Evolutionary conservation across 2,113 vertebrate genomes (phyloP).

Genomic region (Delphinus delphis): DNA sequence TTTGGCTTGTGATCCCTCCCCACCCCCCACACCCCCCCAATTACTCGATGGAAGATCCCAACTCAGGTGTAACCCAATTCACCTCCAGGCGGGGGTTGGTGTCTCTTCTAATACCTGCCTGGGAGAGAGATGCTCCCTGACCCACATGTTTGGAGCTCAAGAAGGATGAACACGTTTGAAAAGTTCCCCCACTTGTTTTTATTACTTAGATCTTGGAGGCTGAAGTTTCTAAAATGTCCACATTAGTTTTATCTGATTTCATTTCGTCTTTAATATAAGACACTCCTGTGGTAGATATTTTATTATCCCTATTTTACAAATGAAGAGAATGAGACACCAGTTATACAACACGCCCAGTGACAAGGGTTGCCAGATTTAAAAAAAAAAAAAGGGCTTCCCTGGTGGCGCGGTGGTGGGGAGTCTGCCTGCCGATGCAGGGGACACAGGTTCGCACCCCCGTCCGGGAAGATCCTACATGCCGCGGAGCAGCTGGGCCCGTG

Average conservation of each 20-base stretch:
- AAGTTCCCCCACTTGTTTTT: background rate
- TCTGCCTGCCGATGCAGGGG: no score
- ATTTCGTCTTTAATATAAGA: background rate
- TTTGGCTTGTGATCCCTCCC: background rate
- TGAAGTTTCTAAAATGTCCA: background rate
- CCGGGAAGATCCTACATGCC: no score
- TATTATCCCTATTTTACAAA: background rate
- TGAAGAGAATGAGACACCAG: background rate
- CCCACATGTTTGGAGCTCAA: background rate
- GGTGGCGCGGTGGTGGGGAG: no score
- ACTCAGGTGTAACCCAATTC: background rate
- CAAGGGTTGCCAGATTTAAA: background rate
- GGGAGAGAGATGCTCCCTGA: background rate
- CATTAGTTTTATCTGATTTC: background rate
- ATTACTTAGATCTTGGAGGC: background rate
- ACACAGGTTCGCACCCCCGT: no score
- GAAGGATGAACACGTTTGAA: background rate
- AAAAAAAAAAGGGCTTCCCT: no score
- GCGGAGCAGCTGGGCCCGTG: no score
- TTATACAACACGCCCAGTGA: background rate
- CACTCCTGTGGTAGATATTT: background rate
- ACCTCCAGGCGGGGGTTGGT: no score
- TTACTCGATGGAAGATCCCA: background rate
- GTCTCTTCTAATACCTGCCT: background rate
- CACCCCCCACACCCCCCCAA: fast-evolving